These are phyloP conservation scores for Benitochromis conjunctus DNA, from an alignment of 2,113 vertebrate species.

Conservation along the genomic window DNA sequence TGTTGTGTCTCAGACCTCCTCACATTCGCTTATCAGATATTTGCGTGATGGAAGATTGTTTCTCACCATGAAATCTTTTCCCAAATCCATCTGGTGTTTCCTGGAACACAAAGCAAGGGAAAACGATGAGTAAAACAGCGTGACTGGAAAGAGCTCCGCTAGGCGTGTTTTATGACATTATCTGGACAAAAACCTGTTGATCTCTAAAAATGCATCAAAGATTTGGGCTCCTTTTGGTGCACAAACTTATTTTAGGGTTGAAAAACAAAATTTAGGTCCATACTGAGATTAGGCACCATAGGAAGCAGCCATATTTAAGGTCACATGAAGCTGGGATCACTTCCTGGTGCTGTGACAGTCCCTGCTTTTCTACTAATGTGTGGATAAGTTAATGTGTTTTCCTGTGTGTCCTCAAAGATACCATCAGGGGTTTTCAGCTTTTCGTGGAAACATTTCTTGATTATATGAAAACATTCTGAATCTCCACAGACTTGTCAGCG, in stretches of 20 bases:
- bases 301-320: neutral
- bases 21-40: neutral
- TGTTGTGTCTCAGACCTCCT: neutral
- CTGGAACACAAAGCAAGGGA: constrained; percentile 51
- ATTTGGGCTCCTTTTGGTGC: neutral
- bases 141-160: neutral
- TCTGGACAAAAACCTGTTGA: neutral
- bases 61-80: constrained; percentile 69
- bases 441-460: neutral
- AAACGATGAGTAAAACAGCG: constrained; percentile 17
- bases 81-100: constrained; percentile 63
- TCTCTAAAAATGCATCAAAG: neutral
- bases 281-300: neutral
- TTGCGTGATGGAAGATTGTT: neutral
- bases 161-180: neutral
- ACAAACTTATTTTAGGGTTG: neutral
- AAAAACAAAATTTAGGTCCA: neutral
- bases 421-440: neutral
- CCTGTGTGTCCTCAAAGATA: neutral
- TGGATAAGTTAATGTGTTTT: neutral
- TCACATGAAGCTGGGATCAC: neutral
- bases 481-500: neutral
- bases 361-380: neutral
- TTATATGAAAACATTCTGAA: neutral
- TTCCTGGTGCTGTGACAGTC: neutral